Evolutionary conservation across 2,888 invertebrate genomes (phyloP).

Genomic region (Micropterix aruncella): DNA sequence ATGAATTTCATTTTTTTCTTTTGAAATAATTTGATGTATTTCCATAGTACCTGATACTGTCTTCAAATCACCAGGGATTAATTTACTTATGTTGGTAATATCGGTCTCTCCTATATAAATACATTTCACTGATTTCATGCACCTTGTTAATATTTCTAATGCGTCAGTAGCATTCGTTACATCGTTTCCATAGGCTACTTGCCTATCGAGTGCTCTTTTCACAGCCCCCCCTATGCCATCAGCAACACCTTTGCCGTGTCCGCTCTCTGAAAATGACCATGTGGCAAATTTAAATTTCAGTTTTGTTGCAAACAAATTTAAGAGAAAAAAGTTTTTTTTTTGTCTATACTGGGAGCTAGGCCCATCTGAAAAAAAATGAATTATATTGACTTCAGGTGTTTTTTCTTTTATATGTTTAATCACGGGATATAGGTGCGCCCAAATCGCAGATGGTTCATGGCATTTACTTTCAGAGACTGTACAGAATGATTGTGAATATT

Average conservation of each 20-base stretch:
- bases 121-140: too few relatives aligned
- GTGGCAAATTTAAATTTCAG: slow-evolving; percentile 8
- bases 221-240: too few relatives aligned
- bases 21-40: slow-evolving; percentile 8
- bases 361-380: slow-evolving; percentile 12
- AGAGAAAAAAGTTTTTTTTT: slow-evolving; percentile 12
- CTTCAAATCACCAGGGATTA: slow-evolving; percentile 1
- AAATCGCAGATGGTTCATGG: slow-evolving; percentile 4
- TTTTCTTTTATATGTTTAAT: not conserved
- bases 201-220: slow-evolving; percentile 3
- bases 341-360: slow-evolving; percentile 12
- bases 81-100: not conserved
- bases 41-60: slow-evolving; percentile 7
- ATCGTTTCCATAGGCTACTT: slow-evolving; percentile 8
- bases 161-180: slow-evolving; percentile 5
- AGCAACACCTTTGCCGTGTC: too few relatives aligned
- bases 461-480: slow-evolving; percentile 4
- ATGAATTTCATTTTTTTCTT: slow-evolving; percentile 5
- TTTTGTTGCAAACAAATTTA: slow-evolving; percentile 8
- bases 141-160: too few relatives aligned
- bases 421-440: slow-evolving; percentile 3
- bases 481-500: slow-evolving; percentile 8
- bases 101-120: slow-evolving; percentile 2
- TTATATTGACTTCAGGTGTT: not conserved
- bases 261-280: too few relatives aligned